phyloP scores from a whole-genome alignment of 1,140 invertebrate genomes.

The Mactra quadrangularis region DNA sequence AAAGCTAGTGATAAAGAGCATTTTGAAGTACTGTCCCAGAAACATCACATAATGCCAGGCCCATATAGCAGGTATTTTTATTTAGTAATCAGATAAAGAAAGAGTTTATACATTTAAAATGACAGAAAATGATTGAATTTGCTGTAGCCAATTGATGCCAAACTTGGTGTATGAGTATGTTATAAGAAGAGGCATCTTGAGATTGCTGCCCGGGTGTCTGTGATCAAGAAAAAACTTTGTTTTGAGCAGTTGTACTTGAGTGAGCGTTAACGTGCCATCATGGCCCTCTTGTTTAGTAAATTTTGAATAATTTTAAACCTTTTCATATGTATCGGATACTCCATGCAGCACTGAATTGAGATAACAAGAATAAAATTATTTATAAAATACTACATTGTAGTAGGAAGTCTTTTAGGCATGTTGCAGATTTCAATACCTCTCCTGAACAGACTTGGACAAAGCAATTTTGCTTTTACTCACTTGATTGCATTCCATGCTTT shows the following conservation, averaged over 20 bases:
- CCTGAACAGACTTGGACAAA: background rate
- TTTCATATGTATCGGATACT: too few species aligned
- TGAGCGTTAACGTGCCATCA: background rate
- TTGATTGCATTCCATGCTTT: background rate
- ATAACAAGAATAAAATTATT: too few species aligned
- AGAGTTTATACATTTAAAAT: too few species aligned
- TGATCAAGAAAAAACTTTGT: background rate
- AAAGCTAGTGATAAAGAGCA: background rate
- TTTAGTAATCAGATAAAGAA: background rate
- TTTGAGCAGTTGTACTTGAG: background rate
- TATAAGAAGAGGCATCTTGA: background rate
- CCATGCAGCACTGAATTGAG: too few species aligned
- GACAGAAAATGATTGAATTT: too few species aligned
- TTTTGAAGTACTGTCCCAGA: background rate
- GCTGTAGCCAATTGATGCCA: too few species aligned
- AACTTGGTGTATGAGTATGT: too few species aligned
- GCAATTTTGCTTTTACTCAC: background rate
- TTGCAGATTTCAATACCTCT: too few species aligned
- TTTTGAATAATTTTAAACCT: too few species aligned
- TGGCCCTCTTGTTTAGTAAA: too few species aligned
- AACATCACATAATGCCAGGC: background rate
- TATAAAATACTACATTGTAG: too few species aligned
- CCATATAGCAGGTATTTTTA: background rate
- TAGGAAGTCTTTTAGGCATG: too few species aligned
- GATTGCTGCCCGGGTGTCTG: background rate